phyloP scores from a whole-genome alignment of 2,113 vertebrate genomes.

The Nerophis ophidion region DNA sequence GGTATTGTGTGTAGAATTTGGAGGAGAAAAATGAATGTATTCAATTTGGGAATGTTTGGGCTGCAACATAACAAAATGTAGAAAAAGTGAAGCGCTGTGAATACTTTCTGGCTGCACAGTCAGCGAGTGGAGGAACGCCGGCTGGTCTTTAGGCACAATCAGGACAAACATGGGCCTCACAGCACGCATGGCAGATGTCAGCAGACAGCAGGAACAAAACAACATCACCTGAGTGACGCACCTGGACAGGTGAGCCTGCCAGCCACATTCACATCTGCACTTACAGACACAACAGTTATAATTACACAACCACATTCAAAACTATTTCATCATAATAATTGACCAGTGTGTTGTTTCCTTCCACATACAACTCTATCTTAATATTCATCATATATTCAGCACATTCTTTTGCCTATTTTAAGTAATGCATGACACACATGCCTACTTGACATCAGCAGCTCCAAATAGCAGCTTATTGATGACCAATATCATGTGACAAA shows the following conservation, averaged over 20 bases:
- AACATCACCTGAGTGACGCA: conserved; percentile 4
- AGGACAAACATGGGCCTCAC: conserved; percentile 14
- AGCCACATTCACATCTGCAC: no score
- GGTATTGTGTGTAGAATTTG: no score
- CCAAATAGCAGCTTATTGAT: not conserved
- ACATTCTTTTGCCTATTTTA: not conserved
- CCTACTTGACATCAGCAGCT: not conserved
- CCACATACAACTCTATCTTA: no score
- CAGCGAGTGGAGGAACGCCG: not conserved
- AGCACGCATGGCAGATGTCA: conserved; percentile 18
- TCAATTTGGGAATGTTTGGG: no score
- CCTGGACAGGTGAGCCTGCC: conserved; percentile 18
- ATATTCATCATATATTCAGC: not conserved
- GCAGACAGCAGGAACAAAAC: conserved; percentile 11
- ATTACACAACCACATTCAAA: not conserved
- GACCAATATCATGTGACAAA: not conserved
- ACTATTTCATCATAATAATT: no score
- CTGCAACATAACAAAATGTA: no score
- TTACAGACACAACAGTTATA: no score
- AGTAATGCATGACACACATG: not conserved
- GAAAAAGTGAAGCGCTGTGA: no score
- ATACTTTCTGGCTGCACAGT: no score
- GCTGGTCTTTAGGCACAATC: conserved; percentile 6
- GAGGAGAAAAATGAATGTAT: no score
- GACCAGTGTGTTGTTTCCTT: no score